Evolutionary conservation across 2,113 vertebrate genomes (phyloP).

Genomic region (Clarias macrocephalus): DNA sequence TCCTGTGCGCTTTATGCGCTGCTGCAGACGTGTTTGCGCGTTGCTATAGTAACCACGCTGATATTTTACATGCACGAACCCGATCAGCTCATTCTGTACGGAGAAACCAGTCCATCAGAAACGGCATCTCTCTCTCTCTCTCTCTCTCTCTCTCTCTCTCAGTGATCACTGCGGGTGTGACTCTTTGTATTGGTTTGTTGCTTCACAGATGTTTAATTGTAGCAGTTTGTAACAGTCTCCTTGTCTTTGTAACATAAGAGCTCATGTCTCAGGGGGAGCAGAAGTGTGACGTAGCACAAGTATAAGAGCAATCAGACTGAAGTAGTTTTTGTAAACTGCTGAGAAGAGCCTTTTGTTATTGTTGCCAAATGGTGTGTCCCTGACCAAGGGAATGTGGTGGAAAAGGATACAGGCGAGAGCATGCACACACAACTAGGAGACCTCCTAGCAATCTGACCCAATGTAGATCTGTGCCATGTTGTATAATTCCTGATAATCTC

Average conservation of each 20-base stretch:
- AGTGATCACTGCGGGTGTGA: too few relatives aligned
- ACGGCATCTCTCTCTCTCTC: too few relatives aligned
- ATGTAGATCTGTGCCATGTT: constrained; percentile 7
- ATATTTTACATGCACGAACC: background rate
- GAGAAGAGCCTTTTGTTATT: background rate
- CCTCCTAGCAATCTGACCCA: background rate
- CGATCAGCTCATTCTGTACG: background rate
- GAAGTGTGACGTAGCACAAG: too few relatives aligned
- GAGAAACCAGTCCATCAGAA: too few relatives aligned
- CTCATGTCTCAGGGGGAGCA: too few relatives aligned
- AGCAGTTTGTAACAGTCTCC: too few relatives aligned
- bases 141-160: too few relatives aligned
- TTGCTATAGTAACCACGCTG: constrained; percentile 1
- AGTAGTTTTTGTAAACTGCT: background rate
- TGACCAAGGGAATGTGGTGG: constrained; percentile 2
- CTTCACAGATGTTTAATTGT: too few relatives aligned
- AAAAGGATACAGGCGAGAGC: background rate
- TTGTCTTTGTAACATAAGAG: too few relatives aligned
- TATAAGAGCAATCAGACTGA: too few relatives aligned
- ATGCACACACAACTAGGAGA: constrained; percentile 58
- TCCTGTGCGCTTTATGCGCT: background rate
- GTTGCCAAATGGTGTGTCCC: background rate
- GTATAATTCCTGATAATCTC: constrained; percentile 29
- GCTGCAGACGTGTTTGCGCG: background rate
- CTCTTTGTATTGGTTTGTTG: too few relatives aligned